Evolutionary conservation across 2,113 vertebrate species (phyloP).

Genomic region (Ranitomeya variabilis): DNA sequence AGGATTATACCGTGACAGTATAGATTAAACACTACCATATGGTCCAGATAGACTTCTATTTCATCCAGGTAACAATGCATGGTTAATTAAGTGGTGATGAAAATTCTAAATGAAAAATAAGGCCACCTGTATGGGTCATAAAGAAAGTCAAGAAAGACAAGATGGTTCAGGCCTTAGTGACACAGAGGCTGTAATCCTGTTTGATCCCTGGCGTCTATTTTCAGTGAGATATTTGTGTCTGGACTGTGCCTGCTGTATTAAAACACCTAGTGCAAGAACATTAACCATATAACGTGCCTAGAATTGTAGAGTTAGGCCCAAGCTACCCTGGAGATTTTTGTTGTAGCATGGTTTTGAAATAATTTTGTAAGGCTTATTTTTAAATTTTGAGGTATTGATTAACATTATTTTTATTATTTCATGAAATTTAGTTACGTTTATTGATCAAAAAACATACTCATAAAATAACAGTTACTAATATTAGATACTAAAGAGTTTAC

Average conservation of each 20-base stretch:
- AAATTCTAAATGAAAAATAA: slow-evolving; percentile 69
- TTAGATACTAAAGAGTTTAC: neutral
- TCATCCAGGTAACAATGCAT: slow-evolving; percentile 70
- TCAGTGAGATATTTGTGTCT: slow-evolving; percentile 64
- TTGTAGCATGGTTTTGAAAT: neutral
- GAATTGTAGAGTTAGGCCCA: neutral
- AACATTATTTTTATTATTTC: neutral
- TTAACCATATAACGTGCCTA: neutral
- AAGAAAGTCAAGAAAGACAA: slow-evolving; percentile 62
- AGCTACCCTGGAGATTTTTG: neutral
- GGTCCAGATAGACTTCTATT: slow-evolving; percentile 66
- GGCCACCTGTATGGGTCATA: slow-evolving; percentile 70
- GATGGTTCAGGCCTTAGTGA: slow-evolving; percentile 56
- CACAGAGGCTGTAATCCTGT: slow-evolving; percentile 57
- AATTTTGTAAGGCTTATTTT: neutral
- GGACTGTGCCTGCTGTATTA: slow-evolving; percentile 61
- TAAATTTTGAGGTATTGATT: neutral
- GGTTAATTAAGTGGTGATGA: slow-evolving; percentile 72
- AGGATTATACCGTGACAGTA: slow-evolving; percentile 72
- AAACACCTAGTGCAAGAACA: slow-evolving; percentile 1
- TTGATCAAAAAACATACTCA: neutral
- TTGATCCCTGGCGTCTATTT: slow-evolving; percentile 60
- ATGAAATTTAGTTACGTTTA: neutral
- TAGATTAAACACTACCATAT: slow-evolving; percentile 75
- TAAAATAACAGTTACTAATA: too few relatives aligned